Conservation (phyloP, 2,113 vertebrate genomes). For the Piprites chloris region DNA sequence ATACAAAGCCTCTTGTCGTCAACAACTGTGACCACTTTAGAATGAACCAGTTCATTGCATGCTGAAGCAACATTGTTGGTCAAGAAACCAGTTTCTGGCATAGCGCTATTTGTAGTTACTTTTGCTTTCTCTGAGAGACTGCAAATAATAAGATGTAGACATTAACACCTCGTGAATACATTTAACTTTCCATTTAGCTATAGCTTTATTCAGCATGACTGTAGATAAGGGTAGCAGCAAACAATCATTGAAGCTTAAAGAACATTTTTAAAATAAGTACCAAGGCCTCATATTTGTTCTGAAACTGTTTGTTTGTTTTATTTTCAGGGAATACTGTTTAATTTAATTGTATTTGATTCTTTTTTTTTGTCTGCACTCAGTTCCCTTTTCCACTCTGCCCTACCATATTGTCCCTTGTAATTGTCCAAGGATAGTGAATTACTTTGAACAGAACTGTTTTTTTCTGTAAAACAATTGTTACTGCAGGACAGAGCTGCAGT, state of each 20-base stretch:
- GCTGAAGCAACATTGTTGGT: slow-evolving; percentile 85
- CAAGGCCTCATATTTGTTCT: slow-evolving; percentile 79
- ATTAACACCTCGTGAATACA: slow-evolving; percentile 85
- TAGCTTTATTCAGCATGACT: slow-evolving; percentile 90
- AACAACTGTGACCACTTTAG: slow-evolving; percentile 81
- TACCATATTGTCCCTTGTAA: slow-evolving; percentile 74
- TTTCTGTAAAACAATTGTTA: slow-evolving; percentile 78
- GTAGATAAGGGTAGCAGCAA: slow-evolving; percentile 86
- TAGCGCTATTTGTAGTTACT: slow-evolving; percentile 89
- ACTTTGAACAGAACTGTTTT: slow-evolving; percentile 76
- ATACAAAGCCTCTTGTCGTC: slow-evolving; percentile 83
- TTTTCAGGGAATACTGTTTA: slow-evolving; percentile 85
- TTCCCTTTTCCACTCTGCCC: slow-evolving; percentile 70
- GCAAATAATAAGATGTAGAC: slow-evolving; percentile 83
- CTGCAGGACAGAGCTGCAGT: slow-evolving; percentile 77
- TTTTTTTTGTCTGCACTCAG: slow-evolving; percentile 73
- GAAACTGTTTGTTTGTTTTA: slow-evolving; percentile 75
- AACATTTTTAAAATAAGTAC: slow-evolving; percentile 82
- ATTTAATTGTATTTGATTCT: slow-evolving; percentile 79
- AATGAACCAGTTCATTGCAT: slow-evolving; percentile 83
- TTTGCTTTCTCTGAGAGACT: slow-evolving; percentile 87
- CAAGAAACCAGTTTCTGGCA: slow-evolving; percentile 83
- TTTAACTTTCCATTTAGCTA: slow-evolving; percentile 84
- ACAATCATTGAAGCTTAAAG: slow-evolving; percentile 84
- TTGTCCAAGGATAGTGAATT: slow-evolving; percentile 80